phyloP scores from a whole-genome alignment of 2,113 vertebrate species.

The Ictidomys tridecemlineatus region DNA sequence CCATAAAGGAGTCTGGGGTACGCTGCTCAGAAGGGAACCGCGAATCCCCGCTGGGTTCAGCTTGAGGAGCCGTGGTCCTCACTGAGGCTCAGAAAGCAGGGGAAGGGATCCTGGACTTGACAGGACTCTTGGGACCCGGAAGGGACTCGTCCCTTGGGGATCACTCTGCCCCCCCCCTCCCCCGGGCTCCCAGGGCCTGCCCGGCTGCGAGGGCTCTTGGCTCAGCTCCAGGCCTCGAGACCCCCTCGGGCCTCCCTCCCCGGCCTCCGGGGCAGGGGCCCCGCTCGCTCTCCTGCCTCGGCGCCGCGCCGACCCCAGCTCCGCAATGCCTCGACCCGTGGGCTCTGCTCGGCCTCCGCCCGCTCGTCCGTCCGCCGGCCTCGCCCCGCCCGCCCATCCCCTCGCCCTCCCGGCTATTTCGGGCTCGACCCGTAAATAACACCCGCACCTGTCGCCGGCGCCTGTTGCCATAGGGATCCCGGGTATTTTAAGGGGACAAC shows the following conservation, averaged over 20 bases:
- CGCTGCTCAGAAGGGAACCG: neutral
- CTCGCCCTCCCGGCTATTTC: constrained; percentile 82
- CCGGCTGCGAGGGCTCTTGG: neutral
- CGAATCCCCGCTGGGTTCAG: neutral
- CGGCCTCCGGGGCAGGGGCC: neutral
- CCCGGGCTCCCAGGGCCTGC: constrained; percentile 61
- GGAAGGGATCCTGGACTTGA: neutral
- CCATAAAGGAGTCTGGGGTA: neutral
- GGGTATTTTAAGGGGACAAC: constrained; percentile 75
- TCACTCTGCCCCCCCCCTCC: neutral
- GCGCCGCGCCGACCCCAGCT: constrained; percentile 58
- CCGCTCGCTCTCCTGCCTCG: constrained; percentile 65
- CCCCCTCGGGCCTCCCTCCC: constrained; percentile 21
- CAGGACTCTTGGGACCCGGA: neutral
- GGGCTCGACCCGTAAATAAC: constrained; percentile 82
- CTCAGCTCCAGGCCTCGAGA: constrained; percentile 11
- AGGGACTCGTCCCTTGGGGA: neutral
- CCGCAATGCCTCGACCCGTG: constrained; percentile 56
- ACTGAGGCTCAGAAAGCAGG: neutral
- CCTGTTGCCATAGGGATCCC: constrained; percentile 73
- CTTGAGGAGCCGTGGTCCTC: neutral
- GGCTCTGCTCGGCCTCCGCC: neutral
- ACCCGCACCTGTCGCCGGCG: constrained; percentile 88
- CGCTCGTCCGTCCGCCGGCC: neutral
- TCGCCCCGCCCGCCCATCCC: constrained; percentile 15